phyloP scores from a whole-genome alignment of 2,888 invertebrate genomes.

The Eilema sororculum region DNA sequence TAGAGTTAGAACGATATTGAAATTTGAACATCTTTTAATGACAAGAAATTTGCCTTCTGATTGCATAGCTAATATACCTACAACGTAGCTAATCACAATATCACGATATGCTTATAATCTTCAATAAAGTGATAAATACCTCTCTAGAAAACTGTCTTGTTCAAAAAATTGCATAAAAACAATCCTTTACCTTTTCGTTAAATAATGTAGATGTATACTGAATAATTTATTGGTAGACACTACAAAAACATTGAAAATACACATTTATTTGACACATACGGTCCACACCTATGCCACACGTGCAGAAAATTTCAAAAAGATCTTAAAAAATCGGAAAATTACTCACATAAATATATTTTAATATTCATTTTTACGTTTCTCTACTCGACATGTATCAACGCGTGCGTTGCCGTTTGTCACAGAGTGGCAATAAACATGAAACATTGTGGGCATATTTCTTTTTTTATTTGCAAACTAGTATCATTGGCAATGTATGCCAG shows the following conservation, averaged over 20 bases:
- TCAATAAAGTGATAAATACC: neutral
- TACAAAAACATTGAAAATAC: neutral
- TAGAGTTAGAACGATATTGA: too few relatives aligned
- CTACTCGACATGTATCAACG: constrained; percentile 15
- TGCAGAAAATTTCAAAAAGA: neutral
- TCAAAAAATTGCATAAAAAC: neutral
- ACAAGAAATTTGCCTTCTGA: too few relatives aligned
- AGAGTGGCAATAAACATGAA: constrained; percentile 28
- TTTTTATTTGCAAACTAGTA: constrained; percentile 18
- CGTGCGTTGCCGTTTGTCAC: constrained; percentile 29
- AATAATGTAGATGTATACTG: neutral
- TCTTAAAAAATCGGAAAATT: constrained; percentile 14
- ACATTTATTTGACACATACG: neutral
- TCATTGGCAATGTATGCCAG: constrained; percentile 5
- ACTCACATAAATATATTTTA: constrained; percentile 42
- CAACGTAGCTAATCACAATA: neutral
- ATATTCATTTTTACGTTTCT: constrained; percentile 30
- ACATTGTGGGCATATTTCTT: constrained; percentile 25
- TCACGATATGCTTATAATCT: neutral
- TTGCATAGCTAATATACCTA: too few relatives aligned
- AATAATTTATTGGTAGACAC: too few relatives aligned
- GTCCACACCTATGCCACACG: neutral
- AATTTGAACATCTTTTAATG: too few relatives aligned
- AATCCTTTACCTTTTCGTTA: neutral
- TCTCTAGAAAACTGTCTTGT: neutral